These are phyloP conservation scores for Drosophila nr. medialis DNA, from an alignment of 2,888 invertebrate species.

Conservation along the genomic window DNA sequence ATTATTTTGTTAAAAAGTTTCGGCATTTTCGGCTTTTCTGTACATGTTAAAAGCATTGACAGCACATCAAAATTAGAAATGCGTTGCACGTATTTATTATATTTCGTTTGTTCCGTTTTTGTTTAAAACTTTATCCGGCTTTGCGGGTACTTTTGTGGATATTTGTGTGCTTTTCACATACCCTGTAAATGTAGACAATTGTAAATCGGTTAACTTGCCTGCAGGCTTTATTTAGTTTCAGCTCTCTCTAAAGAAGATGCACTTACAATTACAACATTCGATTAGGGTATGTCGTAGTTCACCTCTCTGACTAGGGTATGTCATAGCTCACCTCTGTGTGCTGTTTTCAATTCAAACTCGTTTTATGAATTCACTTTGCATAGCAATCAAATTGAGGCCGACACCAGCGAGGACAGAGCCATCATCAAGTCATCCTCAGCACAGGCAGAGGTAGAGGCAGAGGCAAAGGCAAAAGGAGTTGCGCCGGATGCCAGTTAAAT, in stretches of 20 bases:
- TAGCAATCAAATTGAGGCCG: conserved; percentile 59
- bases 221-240: neutral
- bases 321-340: fast-evolving
- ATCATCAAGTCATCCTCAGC: conserved; percentile 40
- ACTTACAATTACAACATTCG: neutral
- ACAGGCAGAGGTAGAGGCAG: neutral
- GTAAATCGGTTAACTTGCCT: neutral
- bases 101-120: conserved; percentile 69
- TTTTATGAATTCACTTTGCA: conserved; percentile 62
- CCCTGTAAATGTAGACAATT: conserved; percentile 10
- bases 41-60: conserved; percentile 45
- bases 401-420: neutral
- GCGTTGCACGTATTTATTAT: conserved; percentile 75
- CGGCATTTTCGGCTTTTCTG: conserved; percentile 38
- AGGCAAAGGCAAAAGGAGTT: neutral
- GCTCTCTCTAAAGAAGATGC: neutral
- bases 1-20: conserved; percentile 67
- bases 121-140: conserved; percentile 56
- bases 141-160: conserved; percentile 17
- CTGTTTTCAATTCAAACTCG: neutral
- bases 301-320: conserved; percentile 11
- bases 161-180: conserved; percentile 22
- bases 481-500: conserved; percentile 44
- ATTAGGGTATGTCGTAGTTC: neutral
- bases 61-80: conserved; percentile 61